Conservation (phyloP, 2,888 invertebrate species). For the Nineta flava region DNA sequence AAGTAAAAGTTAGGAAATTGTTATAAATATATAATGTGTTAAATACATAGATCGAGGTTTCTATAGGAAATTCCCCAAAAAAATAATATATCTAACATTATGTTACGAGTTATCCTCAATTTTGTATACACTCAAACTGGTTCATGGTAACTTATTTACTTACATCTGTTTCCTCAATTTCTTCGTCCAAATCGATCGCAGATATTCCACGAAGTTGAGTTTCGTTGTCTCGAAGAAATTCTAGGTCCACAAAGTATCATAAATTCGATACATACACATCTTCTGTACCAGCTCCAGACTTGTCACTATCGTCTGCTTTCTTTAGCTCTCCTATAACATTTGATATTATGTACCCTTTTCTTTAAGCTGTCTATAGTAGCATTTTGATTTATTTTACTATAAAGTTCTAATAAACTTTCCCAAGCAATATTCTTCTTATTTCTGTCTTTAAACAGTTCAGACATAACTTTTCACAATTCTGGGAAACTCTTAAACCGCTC, state of each 20-base stretch:
- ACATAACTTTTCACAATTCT: neutral
- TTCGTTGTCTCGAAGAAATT: slow-evolving; percentile 8
- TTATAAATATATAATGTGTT: no score
- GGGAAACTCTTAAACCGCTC: neutral
- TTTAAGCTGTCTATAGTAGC: slow-evolving; percentile 6
- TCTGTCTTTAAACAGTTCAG: neutral
- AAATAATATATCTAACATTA: no score
- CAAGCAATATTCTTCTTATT: slow-evolving; percentile 6
- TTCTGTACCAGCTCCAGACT: slow-evolving; percentile 8
- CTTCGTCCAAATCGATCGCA: neutral
- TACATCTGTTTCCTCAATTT: neutral
- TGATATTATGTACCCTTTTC: slow-evolving; percentile 7
- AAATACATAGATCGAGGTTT: no score
- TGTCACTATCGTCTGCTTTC: slow-evolving; percentile 6
- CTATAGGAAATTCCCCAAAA: no score
- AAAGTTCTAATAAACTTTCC: slow-evolving; percentile 7
- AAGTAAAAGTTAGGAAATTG: no score
- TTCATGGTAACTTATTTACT: no score
- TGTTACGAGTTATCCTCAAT: no score
- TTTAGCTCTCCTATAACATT: slow-evolving; percentile 7
- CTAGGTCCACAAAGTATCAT: slow-evolving; percentile 7
- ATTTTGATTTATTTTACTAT: slow-evolving; percentile 5
- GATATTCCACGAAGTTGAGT: slow-evolving; percentile 1
- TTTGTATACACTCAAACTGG: no score
- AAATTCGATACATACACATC: slow-evolving; percentile 7